These are phyloP conservation scores for Myoxocephalus aenaeus DNA, from an alignment of 2,797 vertebrate genomes.

Conservation along the genomic window DNA sequence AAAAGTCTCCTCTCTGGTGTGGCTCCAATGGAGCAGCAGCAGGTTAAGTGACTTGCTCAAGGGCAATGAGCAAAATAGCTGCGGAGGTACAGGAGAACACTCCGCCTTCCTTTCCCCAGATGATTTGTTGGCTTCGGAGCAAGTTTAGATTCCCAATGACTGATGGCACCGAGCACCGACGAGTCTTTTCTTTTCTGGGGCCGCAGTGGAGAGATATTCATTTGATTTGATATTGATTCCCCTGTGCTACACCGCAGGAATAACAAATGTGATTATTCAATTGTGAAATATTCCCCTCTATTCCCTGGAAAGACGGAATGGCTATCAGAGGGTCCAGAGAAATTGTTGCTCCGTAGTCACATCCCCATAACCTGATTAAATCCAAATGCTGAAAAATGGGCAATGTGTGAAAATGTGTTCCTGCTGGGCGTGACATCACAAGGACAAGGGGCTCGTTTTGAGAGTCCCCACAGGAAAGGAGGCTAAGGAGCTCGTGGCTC, in stretches of 20 bases:
- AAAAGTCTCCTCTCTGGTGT: conserved; percentile 34
- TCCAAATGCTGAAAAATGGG: conserved; percentile 58
- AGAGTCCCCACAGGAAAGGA: conserved; percentile 41
- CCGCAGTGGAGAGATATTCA: conserved; percentile 54
- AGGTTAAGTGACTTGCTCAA: conserved; percentile 79
- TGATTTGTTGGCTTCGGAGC: conserved; percentile 58
- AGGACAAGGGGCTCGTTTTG: conserved; percentile 48
- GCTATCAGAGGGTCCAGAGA: conserved; percentile 45
- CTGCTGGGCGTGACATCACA: conserved; percentile 50
- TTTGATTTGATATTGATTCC: conserved; percentile 75
- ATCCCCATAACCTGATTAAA: conserved; percentile 50
- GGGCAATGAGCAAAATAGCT: conserved; percentile 68
- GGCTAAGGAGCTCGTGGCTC: conserved; percentile 45
- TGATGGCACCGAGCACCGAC: conserved; percentile 55
- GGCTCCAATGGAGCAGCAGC: conserved; percentile 66
- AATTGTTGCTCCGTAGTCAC: conserved; percentile 40
- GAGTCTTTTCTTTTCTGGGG: conserved; percentile 35
- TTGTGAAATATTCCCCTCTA: conserved; percentile 49
- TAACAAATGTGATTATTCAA: conserved; percentile 66
- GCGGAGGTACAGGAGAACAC: conserved; percentile 50
- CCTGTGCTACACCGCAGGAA: conserved; percentile 49
- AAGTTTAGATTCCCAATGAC: conserved; percentile 66
- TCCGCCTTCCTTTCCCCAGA: conserved; percentile 71
- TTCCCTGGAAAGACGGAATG: conserved; percentile 40
- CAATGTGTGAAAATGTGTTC: conserved; percentile 41